phyloP scores from a whole-genome alignment of 1,140 invertebrate genomes.

The Cardiocondyla obscurior region DNA sequence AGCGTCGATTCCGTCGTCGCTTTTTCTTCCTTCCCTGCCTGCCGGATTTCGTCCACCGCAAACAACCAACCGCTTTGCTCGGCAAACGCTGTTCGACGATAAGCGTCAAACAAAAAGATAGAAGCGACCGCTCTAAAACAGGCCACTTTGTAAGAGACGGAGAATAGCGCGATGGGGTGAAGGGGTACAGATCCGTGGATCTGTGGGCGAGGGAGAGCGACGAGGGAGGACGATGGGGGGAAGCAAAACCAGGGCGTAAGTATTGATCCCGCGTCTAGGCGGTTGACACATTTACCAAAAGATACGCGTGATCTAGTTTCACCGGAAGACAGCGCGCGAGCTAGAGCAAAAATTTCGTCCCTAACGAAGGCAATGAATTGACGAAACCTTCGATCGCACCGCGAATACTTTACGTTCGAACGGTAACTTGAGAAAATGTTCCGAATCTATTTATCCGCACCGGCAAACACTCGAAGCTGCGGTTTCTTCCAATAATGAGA shows the following conservation, averaged over 20 bases:
- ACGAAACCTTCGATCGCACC: not conserved
- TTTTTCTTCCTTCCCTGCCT: not conserved
- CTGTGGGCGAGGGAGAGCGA: conserved; percentile 44
- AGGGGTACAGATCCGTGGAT: conserved; percentile 54
- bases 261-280: conserved; percentile 76
- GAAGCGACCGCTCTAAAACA: conserved; percentile 54
- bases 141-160: conserved; percentile 45
- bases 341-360: conserved; percentile 5
- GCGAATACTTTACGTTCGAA: too few relatives aligned
- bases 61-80: not conserved
- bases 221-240: conserved; percentile 22
- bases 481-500: not conserved
- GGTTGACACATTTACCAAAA: conserved; percentile 80
- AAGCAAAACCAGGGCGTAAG: conserved; percentile 75
- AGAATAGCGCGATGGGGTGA: conserved; percentile 46
- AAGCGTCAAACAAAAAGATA: conserved; percentile 47
- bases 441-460: too few relatives aligned
- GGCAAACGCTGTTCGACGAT: conserved; percentile 37
- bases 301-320: conserved; percentile 73
- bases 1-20: not conserved
- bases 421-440: not conserved
- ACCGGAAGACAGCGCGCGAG: conserved; percentile 51
- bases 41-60: not conserved
- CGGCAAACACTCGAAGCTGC: not conserved
- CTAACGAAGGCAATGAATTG: not conserved